Base-by-base conservation (phyloP, 2,113 vertebrate species). In the Nansenia antarctica region DNA sequence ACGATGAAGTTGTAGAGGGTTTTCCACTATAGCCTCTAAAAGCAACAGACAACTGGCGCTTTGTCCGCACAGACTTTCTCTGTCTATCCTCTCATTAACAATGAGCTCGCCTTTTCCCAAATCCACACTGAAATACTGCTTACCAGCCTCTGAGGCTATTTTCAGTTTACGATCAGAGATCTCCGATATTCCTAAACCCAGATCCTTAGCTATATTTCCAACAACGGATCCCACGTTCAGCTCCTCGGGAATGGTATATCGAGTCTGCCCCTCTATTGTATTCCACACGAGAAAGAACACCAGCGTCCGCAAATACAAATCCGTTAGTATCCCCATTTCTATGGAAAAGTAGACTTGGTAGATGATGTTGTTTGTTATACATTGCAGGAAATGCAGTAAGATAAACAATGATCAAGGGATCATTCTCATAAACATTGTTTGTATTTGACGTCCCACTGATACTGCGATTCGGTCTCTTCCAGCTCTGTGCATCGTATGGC, bases 171-270 rank as follows among this genome's bases (percentile, higher is more conserved):
- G 91, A 12, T 84, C 15, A 0, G 81, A 74, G 52, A 94, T 54
- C 57, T 88, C 89, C 62, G 74, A 66, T 69, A 79, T 65, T 5
- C 90, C 86, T 63, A 93, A 73, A 20, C 86, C 87, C 0, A 93
- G 69, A 68, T 92, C 93, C 69, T 89, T 90, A 55, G 89, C 91
- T 34, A 94, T 53, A 77, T 93, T 90, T 45, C 92, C 91, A 54
- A 94, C 89, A 2, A 85, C 67, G 35, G 82, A 88, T 5, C 91
- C 92, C 37, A 87, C 83, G 5, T 89, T 82, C 37, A 88, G 76
- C 63, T 92, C 90, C 81, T 93, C 92, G 4, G 88, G 86, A 49
- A 93, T 86, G 2, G 88, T 84, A 49, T 93, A 92, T 39, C 65
- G 88, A 73, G 78, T 77, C 67, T 85, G 83, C 4, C 70, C 82